A percentile compares a stretch with the other conserved stretches of the same genome.
Conservation (phyloP, 2,797 vertebrate genomes). For the Micrastur ruficollis region DNA sequence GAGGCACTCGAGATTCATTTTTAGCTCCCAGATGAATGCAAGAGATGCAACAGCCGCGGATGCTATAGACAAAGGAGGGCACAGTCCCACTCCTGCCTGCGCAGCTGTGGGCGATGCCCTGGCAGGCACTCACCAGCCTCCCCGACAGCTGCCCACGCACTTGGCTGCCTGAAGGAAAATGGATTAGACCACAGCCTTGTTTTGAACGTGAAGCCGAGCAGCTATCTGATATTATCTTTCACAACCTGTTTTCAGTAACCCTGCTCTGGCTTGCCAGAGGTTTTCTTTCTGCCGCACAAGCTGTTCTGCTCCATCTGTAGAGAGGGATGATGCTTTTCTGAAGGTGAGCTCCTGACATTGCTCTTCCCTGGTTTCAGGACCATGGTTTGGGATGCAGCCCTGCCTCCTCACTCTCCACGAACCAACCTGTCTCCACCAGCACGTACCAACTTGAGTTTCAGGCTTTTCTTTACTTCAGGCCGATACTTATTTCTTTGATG, state of each 20-base stretch:
- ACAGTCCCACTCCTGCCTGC: rapidly evolving
- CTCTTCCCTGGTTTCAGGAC: rapidly evolving
- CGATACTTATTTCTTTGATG: background rate
- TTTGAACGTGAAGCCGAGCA: rapidly evolving
- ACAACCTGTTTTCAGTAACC: background rate
- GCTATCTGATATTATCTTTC: background rate
- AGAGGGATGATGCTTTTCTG: rapidly evolving
- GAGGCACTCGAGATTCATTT: rapidly evolving
- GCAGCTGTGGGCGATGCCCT: rapidly evolving
- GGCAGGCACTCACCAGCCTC: rapidly evolving
- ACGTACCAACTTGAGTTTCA: rapidly evolving
- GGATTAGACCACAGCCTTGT: background rate
- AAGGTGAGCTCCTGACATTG: rapidly evolving
- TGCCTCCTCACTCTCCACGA: background rate
- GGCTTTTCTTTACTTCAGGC: background rate
- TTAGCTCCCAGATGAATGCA: background rate
- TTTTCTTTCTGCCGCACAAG: rapidly evolving
- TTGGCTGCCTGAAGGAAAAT: rapidly evolving
- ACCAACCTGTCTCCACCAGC: background rate
- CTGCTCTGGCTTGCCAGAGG: background rate
- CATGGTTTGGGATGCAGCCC: background rate
- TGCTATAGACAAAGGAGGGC: rapidly evolving
- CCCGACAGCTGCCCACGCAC: rapidly evolving
- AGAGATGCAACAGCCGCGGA: background rate
- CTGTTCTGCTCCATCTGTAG: background rate